These are phyloP conservation scores for Mesorhabditis spiculigera DNA, from an alignment of 2,888 invertebrate species.

Conservation along the genomic window DNA sequence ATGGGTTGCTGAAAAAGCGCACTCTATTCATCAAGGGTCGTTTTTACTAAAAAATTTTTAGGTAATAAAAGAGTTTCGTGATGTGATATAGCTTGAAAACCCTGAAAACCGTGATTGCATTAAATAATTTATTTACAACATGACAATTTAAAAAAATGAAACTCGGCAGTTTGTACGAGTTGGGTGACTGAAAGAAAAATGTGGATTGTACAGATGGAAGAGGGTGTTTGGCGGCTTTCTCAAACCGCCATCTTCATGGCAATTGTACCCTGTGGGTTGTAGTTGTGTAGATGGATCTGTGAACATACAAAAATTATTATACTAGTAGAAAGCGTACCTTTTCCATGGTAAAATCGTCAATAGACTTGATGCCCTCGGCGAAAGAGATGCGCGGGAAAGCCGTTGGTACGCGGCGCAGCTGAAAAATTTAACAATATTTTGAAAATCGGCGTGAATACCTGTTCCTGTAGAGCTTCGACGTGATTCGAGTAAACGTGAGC, in stretches of 20 bases:
- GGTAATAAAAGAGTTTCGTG: too few relatives aligned
- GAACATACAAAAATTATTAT: not conserved
- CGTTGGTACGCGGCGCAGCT: conserved; percentile 73
- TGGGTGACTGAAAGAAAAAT: too few relatives aligned
- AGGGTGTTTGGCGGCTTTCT: not conserved
- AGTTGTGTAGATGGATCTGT: conserved; percentile 75
- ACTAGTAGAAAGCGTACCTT: conserved; percentile 64
- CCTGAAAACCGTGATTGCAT: too few relatives aligned
- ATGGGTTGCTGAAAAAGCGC: too few relatives aligned
- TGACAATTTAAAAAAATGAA: too few relatives aligned
- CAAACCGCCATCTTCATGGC: conserved; percentile 85
- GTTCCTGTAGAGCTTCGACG: conserved; percentile 76
- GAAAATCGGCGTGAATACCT: conserved; percentile 62
- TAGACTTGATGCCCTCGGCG: conserved; percentile 70
- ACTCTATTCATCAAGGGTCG: too few relatives aligned
- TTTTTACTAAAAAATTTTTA: too few relatives aligned
- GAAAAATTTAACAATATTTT: conserved; percentile 26
- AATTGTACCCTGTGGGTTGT: conserved; percentile 84
- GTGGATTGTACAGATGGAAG: too few relatives aligned
- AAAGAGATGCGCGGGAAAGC: conserved; percentile 74
- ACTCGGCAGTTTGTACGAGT: too few relatives aligned
- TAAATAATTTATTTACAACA: too few relatives aligned
- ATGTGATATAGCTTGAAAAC: too few relatives aligned
- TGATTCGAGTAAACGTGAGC: conserved; percentile 91
- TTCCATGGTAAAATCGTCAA: conserved; percentile 80